Percentiles rank a stretch among this genome's conserved stretches.
Conservation (phyloP, 2,888 invertebrate species). For the Campopleginae sp. region DNA sequence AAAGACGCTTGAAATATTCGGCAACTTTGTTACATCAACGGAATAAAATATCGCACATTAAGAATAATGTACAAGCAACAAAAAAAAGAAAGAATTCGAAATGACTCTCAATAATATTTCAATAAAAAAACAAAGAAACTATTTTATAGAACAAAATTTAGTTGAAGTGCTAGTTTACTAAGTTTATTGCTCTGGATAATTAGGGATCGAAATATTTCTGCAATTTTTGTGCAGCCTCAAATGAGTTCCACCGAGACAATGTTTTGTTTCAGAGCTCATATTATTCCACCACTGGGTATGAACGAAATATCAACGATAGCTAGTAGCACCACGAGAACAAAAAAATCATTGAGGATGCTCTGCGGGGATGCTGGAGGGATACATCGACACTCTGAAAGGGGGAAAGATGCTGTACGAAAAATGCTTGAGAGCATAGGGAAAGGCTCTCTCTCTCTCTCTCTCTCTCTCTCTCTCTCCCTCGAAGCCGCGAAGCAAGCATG, state of each 20-base stretch:
- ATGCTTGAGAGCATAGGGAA: conserved; percentile 34
- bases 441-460: neutral
- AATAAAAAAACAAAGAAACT: neutral
- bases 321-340: conserved; percentile 4
- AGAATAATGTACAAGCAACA: neutral
- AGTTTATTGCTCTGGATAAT: neutral
- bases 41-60: neutral
- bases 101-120: neutral
- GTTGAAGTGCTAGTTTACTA: no score
- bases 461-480: conserved; percentile 15
- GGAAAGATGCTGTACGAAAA: conserved; percentile 50
- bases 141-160: no score
- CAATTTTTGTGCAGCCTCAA: neutral
- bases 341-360: conserved; percentile 44
- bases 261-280: neutral
- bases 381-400: conserved; percentile 1
- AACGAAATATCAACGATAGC: neutral
- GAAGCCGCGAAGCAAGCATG: conserved; percentile 38
- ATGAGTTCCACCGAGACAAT: neutral
- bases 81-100: neutral
- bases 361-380: conserved; percentile 24
- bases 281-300: neutral
- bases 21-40: neutral
- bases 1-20: neutral
- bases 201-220: neutral